Percentiles rank a stretch among this genome's conserved stretches.
Conservation (phyloP, 2,113 vertebrate genomes). For the Podocnemis expansa region DNA sequence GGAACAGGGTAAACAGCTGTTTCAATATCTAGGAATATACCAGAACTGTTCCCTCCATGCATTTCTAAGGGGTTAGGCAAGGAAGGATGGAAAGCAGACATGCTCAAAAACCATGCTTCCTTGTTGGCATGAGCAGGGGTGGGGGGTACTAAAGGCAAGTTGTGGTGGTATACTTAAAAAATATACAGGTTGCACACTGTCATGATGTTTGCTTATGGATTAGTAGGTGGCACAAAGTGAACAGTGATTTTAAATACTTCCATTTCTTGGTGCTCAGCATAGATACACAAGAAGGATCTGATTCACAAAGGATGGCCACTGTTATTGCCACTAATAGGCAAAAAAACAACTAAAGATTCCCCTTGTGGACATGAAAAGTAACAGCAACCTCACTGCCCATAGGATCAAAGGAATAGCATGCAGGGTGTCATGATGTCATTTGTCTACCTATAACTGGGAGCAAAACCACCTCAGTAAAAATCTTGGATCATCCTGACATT, state of each 20-base stretch:
- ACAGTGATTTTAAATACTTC: neutral
- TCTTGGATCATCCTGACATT: neutral
- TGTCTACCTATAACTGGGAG: neutral
- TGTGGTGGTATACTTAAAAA: neutral
- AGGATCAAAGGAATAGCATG: slow-evolving; percentile 6
- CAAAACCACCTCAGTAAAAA: neutral
- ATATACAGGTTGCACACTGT: neutral
- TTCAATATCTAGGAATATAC: too few species aligned
- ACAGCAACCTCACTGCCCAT: slow-evolving; percentile 36
- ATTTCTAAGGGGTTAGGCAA: too few species aligned
- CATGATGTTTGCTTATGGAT: too few species aligned
- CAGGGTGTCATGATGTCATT: neutral
- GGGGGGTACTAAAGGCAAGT: neutral
- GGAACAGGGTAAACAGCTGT: too few species aligned
- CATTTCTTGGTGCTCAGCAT: neutral
- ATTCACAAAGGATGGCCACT: accelerated
- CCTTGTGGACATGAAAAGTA: slow-evolving; percentile 11
- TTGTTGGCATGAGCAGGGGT: neutral
- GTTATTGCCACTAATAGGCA: neutral
- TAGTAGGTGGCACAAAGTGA: too few species aligned
- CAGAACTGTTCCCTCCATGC: too few species aligned
- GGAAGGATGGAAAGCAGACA: neutral
- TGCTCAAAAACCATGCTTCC: neutral
- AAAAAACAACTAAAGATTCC: neutral
- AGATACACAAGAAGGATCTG: neutral